Evolutionary conservation across 2,113 vertebrate species (phyloP), one percentile per base, ranked within the genome.

Genomic region (Pagrus major): DNA sequence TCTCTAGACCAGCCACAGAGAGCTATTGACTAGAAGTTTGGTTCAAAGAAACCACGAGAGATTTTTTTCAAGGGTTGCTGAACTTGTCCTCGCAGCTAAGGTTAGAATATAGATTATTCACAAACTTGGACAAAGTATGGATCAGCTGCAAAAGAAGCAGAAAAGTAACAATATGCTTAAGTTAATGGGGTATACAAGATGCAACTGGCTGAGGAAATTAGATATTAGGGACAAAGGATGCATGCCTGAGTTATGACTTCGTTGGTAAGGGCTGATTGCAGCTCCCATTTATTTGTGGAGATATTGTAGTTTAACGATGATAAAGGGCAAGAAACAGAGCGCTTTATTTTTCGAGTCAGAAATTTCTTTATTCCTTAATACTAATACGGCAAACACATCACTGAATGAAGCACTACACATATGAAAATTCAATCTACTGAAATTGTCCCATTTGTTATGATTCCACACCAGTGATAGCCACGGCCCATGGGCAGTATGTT

Each of bases 31-130:
- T 56, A 54, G 47, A 86, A 54, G 55, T 79, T 71, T 78, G 69
- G 35, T 80, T 85, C 61, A 80, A 80, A 77, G 75, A 72, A 86
- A 78, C 65, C 72, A 56, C 61, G 44, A 56, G 66, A 64, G 76
- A 67, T 80, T 80, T 78, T 81, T 78, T 58, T 29, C 52, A 71
- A 71, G 72, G 66, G 61, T 39, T 85, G 69, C 67, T 85, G 71
- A 75, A 63, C 75, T 54, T 84, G 64, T 86, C 76, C 73, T 88
- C 60, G 33, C 39, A 52, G 55, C 65, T 58, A n/a, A 76, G 61
- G 66, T 66, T 83, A 64, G 73, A 67, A 8, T 78, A 84, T 83
- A 67, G 66, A 91, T 89, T 69, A 78, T 82, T 77, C 78, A 81
- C 56, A 84, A 78, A 87, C 71, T 80, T 86, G 47, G 72, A 58